Percentiles rank a stretch among this genome's conserved stretches.
phyloP scores from a whole-genome alignment of 2,888 invertebrate species.

The Agriopis marginaria region DNA sequence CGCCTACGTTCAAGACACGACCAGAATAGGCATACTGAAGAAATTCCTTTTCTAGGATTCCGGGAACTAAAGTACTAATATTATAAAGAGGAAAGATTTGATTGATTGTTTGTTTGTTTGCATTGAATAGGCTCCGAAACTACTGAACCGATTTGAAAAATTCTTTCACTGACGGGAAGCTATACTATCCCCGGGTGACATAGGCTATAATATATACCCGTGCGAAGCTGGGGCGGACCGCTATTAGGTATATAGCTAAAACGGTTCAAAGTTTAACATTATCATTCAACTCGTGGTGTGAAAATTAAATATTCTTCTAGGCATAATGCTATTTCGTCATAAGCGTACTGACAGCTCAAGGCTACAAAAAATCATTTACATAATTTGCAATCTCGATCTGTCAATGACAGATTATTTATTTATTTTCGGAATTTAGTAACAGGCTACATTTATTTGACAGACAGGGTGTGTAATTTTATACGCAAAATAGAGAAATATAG shows the following conservation, averaged over 20 bases:
- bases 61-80: too few relatives aligned
- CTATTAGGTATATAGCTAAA: too few relatives aligned
- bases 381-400: not conserved
- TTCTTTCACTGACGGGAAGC: too few relatives aligned
- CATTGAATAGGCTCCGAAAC: too few relatives aligned
- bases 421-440: not conserved
- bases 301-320: constrained; percentile 4
- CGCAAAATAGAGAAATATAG: constrained; percentile 54
- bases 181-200: too few relatives aligned
- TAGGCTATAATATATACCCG: too few relatives aligned
- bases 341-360: constrained; percentile 16
- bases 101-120: too few relatives aligned
- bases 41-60: constrained; percentile 37
- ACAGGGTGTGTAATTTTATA: constrained; percentile 38
- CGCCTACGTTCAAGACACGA: constrained; percentile 41
- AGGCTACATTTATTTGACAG: constrained; percentile 1
- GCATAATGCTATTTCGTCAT: constrained; percentile 3
- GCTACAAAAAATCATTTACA: constrained; percentile 15
- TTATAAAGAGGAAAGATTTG: too few relatives aligned
- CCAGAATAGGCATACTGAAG: constrained; percentile 40
- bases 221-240: too few relatives aligned
- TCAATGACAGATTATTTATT: constrained; percentile 5
- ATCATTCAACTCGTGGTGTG: not conserved
- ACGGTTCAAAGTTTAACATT: constrained; percentile 1
- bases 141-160: too few relatives aligned